These are phyloP conservation scores for Microctonus aethiopoides DNA, from an alignment of 2,888 invertebrate species.

Conservation along the genomic window DNA sequence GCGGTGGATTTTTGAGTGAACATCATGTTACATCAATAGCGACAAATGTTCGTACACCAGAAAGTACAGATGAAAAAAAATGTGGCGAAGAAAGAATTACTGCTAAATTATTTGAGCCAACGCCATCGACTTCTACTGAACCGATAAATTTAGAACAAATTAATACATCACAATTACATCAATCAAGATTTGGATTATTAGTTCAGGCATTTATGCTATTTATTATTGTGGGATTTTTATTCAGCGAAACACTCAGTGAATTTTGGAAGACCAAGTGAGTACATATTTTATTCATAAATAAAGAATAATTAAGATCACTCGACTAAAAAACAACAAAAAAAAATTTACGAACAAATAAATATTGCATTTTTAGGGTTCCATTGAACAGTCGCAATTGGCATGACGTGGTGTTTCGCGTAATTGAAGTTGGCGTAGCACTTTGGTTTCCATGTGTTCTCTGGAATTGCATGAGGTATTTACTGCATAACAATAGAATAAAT, in stretches of 20 bases:
- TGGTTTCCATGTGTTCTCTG: conserved; percentile 97
- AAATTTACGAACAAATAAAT: neutral
- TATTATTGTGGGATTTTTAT: conserved; percentile 87
- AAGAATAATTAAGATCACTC: neutral
- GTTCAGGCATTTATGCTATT: conserved; percentile 93
- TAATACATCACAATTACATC: conserved; percentile 89
- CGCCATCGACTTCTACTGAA: conserved; percentile 53
- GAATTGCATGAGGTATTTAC: conserved; percentile 85
- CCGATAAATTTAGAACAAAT: conserved; percentile 69
- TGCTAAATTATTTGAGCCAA: conserved; percentile 61
- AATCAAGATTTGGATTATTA: conserved; percentile 87
- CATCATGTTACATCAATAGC: conserved; percentile 74
- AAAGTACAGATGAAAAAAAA: conserved; percentile 47
- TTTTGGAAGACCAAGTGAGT: conserved; percentile 93
- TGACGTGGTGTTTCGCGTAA: conserved; percentile 89
- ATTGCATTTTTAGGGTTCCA: conserved; percentile 75
- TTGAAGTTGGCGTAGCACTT: conserved; percentile 91
- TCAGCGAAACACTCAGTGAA: conserved; percentile 90
- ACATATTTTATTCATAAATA: neutral
- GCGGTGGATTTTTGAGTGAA: conserved; percentile 86
- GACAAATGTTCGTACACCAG: conserved; percentile 61
- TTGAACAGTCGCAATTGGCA: conserved; percentile 92
- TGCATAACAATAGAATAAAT: conserved; percentile 6
- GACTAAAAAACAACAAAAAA: neutral
- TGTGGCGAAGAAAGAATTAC: conserved; percentile 69